Evolutionary conservation across 2,797 vertebrate species (phyloP), one percentile per base, ranked within the genome.

Genomic region (Hoplostethus mediterraneus): DNA sequence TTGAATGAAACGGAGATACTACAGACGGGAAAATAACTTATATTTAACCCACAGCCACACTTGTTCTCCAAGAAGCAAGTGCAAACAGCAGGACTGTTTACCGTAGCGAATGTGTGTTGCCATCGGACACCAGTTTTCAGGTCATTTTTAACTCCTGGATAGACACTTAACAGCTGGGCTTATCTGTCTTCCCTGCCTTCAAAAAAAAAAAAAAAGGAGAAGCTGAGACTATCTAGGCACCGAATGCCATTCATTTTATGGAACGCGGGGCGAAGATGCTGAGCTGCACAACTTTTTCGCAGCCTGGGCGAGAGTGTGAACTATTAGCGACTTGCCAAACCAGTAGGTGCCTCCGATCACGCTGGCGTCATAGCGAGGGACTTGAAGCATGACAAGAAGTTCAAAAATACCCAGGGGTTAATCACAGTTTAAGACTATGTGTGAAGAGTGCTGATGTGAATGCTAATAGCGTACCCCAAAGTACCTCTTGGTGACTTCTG

Each of bases 151-250:
- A 93, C 92, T 91, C 77, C 78, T 77, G 63, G 78, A 87, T 82
- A 80, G 73, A 90, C 84, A 67, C 85, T 73, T 82, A 93, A 92
- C 93, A 95, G 93, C 93, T 94, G 94, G 91, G 81, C 70, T 85
- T 84, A 87, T 86, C 84, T 74, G 75, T 79, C 80, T 62, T 56
- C 55, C 68, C 65, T 31, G 71, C 71, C 79, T 82, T 83, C n/a
- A n/a, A 82, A 88, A 90, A 82, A 49, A 56, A 71, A 63, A 63
- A 63, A 73, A 7, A 59, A 78, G 66, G 71, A 71, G 71, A 80
- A 78, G 70, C 80, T 78, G 59, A 42, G 80, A 93, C 92, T 88
- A 91, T 90, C 80, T 51, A 59, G 57, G 70, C 79, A 88, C 82
- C 86, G 87, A 91, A 94, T 91, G 87, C 81, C 78, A 73, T 80